phyloP scores from a whole-genome alignment of 2,888 invertebrate genomes.

The Drosophila algonquin region DNA sequence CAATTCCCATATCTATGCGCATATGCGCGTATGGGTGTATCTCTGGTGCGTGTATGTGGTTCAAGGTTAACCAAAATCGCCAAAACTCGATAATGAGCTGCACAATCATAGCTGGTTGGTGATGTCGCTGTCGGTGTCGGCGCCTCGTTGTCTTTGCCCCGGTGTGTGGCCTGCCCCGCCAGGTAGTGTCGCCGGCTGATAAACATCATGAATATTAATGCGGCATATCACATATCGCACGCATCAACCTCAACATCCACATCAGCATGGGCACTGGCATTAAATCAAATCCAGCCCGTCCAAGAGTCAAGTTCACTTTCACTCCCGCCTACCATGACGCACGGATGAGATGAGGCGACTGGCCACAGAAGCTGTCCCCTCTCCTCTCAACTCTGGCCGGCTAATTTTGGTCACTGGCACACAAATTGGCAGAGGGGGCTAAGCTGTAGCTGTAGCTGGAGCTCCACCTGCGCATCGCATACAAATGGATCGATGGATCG shows the following conservation, averaged over 20 bases:
- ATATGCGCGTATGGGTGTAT: constrained; percentile 4
- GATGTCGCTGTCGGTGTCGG: constrained; percentile 11
- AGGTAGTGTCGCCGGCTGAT: constrained; percentile 37
- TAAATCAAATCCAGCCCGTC: constrained; percentile 45
- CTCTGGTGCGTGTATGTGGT: constrained; percentile 56
- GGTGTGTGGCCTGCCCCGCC: constrained; percentile 3
- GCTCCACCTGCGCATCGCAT: constrained; percentile 58
- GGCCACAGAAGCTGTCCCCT: constrained; percentile 13
- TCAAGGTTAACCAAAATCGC: constrained; percentile 70
- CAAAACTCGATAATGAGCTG: constrained; percentile 65
- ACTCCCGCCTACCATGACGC: constrained; percentile 71
- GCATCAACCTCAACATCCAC: constrained; percentile 33
- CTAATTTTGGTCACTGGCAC: constrained; percentile 77
- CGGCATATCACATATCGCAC: constrained; percentile 30
- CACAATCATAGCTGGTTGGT: constrained; percentile 54
- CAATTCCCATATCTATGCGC: constrained; percentile 39
- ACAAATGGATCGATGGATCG: constrained; percentile 64
- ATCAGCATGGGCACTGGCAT: constrained; percentile 41
- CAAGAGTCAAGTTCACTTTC: constrained; percentile 81
- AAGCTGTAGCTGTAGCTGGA: neutral
- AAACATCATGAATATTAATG: constrained; percentile 76
- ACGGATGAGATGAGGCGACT: constrained; percentile 20
- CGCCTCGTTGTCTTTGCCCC: constrained; percentile 54
- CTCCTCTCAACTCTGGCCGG: constrained; percentile 18
- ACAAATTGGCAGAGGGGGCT: constrained; percentile 31